These are phyloP conservation scores for Copsychus sechellarum DNA, from an alignment of 2,113 vertebrate genomes.

Conservation along the genomic window DNA sequence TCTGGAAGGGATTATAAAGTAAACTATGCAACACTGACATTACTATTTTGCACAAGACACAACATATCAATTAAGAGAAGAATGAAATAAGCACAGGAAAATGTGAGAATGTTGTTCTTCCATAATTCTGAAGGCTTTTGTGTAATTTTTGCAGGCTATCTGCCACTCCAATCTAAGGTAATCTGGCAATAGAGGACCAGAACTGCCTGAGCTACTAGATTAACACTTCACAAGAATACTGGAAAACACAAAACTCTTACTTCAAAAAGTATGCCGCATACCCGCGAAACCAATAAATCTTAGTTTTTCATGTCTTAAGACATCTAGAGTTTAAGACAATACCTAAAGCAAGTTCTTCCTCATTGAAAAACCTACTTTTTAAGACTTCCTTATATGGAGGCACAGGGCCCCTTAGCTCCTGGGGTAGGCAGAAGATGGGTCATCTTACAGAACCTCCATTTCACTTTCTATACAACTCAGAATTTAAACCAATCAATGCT, in stretches of 20 bases:
- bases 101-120: not conserved
- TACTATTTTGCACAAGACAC: not conserved
- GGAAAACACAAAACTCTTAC: not conserved
- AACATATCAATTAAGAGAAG: not conserved
- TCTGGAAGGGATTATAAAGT: not conserved
- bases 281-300: not conserved
- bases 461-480: not conserved
- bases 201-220: not conserved
- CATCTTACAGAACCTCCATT: not conserved
- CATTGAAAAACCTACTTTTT: not conserved
- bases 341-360: not conserved
- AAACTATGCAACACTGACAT: not conserved
- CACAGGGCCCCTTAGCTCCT: not conserved
- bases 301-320: not conserved
- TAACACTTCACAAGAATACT: not conserved
- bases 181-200: not conserved
- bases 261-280: not conserved
- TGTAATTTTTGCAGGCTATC: not conserved
- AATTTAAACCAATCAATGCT: not conserved
- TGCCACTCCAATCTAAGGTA: not conserved
- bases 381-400: not conserved
- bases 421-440: not conserved
- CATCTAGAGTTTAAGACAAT: not conserved
- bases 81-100: not conserved
- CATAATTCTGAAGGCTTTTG: not conserved